Evolutionary conservation across 2,797 vertebrate genomes (phyloP), one percentile per base, ranked within the genome.

Genomic region (Rhinogobio ventralis): DNA sequence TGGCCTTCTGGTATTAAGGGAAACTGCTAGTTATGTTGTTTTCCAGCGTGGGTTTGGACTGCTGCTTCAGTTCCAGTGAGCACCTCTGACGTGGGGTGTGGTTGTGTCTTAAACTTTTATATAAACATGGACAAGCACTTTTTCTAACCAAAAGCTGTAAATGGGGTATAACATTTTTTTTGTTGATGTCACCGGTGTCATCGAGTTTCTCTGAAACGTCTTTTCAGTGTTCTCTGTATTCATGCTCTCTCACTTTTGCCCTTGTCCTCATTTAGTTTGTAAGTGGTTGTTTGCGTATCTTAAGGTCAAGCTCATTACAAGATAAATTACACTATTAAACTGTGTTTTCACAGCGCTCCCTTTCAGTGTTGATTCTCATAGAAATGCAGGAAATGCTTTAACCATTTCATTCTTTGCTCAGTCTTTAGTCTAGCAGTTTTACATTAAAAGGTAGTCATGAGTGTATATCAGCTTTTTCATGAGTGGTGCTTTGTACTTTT

Each of bases 11-110:
- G 53, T 86, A 88, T 87, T 83, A 68, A 88, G 89, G 87, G 55
- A 88, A 90, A 88, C 69, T 76, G 76, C 68, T 82, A 79, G 82
- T 89, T 86, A 87, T 89, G 88, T 86, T 90, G 89, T 88, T 79
- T 91, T 90, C 84, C 88, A 79, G 78, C 81, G 88, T 83, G 85
- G 79, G 33, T 77, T 85, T 62, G 45, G n/a, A 46, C 81, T 51
- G 42, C 60, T 83, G 77, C 85, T 66, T 42, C 74, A 39, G 68
- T 23, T 67, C 73, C 85, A 68, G 36, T 23, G 49, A 78, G 68
- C 39, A 30, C 83, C 67, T 42, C 76, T 64, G 81, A 82, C 79
- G 57, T 75, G 28, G 68, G 62, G 85, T 82, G 81, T 67, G 67
- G 81, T 81, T 86, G 57, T 51, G 46, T 83, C 60, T 62, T 75